Percentiles rank a stretch among this genome's conserved stretches.
phyloP scores from a whole-genome alignment of 1,140 invertebrate genomes.

The Nebria ingens region DNA sequence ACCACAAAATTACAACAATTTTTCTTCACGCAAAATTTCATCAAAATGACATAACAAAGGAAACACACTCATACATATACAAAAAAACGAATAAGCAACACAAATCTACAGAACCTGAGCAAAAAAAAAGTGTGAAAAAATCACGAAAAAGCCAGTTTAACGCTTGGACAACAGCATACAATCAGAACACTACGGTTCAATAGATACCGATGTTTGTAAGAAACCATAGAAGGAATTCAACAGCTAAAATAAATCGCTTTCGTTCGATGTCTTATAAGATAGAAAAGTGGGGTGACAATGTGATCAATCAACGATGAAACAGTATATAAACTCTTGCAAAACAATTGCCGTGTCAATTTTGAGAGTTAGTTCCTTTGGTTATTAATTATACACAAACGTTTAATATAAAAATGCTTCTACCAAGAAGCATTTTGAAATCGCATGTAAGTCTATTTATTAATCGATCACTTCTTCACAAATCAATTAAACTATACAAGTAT shows the following conservation, averaged over 20 bases:
- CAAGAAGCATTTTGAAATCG: neutral
- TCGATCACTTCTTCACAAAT: too few relatives aligned
- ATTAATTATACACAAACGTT: neutral
- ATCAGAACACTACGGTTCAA: neutral
- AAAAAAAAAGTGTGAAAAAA: neutral
- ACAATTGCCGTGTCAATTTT: neutral
- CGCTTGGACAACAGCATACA: neutral
- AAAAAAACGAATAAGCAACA: neutral
- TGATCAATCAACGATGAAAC: neutral
- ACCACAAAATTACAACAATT: neutral
- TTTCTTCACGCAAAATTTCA: neutral
- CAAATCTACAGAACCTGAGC: neutral
- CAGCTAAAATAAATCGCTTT: neutral
- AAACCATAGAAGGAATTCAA: neutral
- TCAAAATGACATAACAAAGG: neutral
- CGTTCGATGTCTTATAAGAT: neutral
- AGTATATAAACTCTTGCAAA: constrained; percentile 1
- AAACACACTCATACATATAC: too few relatives aligned
- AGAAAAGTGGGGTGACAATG: neutral
- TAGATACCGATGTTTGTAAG: neutral
- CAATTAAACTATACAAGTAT: too few relatives aligned
- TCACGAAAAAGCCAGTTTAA: neutral
- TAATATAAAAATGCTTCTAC: neutral
- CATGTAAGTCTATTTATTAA: neutral
- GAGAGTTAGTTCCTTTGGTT: neutral